Conservation (phyloP, 2,797 vertebrate genomes). For the Anas flavirostris region DNA sequence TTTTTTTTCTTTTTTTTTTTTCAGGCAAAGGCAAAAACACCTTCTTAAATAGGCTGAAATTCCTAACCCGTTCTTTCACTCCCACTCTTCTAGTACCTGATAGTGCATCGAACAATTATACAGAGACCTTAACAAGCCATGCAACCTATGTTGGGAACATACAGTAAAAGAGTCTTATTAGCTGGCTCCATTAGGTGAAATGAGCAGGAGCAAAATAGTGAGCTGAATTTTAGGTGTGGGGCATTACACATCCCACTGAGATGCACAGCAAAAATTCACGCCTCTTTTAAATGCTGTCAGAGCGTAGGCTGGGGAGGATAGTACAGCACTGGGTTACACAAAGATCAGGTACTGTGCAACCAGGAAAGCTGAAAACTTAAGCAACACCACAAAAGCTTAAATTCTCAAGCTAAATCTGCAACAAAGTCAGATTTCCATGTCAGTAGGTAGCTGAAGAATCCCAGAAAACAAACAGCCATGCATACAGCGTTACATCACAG, state of each 20-base stretch:
- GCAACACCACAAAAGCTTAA: background rate
- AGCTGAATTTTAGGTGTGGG: background rate
- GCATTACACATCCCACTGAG: conserved; percentile 26
- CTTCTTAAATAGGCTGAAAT: conserved; percentile 3
- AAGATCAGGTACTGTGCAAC: background rate
- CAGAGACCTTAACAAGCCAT: background rate
- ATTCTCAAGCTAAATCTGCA: conserved; percentile 3
- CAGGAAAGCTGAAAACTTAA: background rate
- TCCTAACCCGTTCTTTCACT: background rate
- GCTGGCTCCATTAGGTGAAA: conserved; percentile 16
- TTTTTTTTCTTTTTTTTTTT: background rate
- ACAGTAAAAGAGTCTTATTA: conserved; percentile 15
- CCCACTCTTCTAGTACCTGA: background rate
- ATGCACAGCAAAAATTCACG: background rate
- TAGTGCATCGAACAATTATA: background rate
- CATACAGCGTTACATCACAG: background rate
- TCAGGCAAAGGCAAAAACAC: background rate
- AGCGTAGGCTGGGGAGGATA: conserved; percentile 12
- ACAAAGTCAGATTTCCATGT: background rate
- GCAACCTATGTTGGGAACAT: background rate
- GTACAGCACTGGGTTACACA: background rate
- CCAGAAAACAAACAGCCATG: background rate
- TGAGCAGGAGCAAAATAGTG: background rate
- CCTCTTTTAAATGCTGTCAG: conserved; percentile 11
- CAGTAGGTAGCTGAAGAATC: background rate